A percentile compares a stretch with the other conserved stretches of the same genome.
Evolutionary conservation across 64 coral and sea anemone genomes (phyloP).

Genomic region (Pocillopora verrucosa): DNA sequence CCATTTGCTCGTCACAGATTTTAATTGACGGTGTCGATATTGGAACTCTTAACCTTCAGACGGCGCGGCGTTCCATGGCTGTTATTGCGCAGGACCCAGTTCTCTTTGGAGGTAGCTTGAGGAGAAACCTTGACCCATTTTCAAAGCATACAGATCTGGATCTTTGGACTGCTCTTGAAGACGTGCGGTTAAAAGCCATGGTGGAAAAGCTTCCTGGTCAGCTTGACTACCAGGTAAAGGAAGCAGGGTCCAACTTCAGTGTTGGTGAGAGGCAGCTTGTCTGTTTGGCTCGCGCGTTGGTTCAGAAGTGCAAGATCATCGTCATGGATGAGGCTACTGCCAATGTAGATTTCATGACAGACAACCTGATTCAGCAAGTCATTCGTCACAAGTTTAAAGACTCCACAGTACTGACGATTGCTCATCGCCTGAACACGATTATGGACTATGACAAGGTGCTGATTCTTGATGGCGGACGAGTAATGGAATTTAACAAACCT

Average conservation of each 20-base stretch:
- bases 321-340: constrained; percentile 44
- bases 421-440: not conserved
- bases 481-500: not conserved
- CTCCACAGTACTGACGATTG: not conserved
- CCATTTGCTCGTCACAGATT: not conserved
- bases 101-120: constrained; percentile 33
- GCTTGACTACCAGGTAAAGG: constrained; percentile 37
- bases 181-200: constrained; percentile 24
- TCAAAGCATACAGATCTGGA: not conserved
- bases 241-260: constrained; percentile 37
- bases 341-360: not conserved
- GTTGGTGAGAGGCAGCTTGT: constrained; percentile 54
- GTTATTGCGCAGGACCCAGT: constrained; percentile 66
- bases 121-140: constrained; percentile 49
- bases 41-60: constrained; percentile 22
- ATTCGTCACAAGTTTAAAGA: not conserved
- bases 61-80: constrained; percentile 29
- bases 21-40: constrained; percentile 49
- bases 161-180: constrained; percentile 42
- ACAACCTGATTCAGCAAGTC: not conserved
- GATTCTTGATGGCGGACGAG: not conserved
- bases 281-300: constrained; percentile 15
- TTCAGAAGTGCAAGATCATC: constrained; percentile 27
- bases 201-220: constrained; percentile 25
- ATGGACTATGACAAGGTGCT: constrained; percentile 6